Evolutionary conservation across 2,797 vertebrate genomes (phyloP).

Genomic region (Microctenopoma stevenorrisi): DNA sequence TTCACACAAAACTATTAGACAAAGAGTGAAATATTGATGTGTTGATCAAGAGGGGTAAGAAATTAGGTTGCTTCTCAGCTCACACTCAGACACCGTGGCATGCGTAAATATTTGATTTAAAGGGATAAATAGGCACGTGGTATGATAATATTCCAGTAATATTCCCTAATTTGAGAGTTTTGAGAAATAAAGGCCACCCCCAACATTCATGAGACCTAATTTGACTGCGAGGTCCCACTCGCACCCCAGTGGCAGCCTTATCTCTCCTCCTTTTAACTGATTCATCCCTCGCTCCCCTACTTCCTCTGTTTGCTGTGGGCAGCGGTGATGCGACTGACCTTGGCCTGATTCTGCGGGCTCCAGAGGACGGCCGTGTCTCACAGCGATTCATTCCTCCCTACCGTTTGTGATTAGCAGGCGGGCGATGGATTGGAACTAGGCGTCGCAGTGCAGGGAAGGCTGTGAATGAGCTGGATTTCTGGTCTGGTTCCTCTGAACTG

Average conservation of each 20-base stretch:
- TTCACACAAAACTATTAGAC: conserved; percentile 70
- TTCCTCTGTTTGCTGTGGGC: conserved; percentile 59
- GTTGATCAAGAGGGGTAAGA: conserved; percentile 72
- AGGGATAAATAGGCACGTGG: conserved; percentile 58
- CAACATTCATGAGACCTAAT: conserved; percentile 37
- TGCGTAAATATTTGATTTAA: conserved; percentile 73
- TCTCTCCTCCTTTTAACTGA: conserved; percentile 55
- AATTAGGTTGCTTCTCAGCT: conserved; percentile 70
- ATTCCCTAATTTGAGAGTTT: conserved; percentile 64
- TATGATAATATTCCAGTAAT: conserved; percentile 49
- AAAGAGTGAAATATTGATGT: conserved; percentile 77
- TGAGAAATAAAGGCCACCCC: conserved; percentile 35
- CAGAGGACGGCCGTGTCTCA: conserved; percentile 67
- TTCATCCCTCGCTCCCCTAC: conserved; percentile 41
- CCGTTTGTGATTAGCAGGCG: conserved; percentile 70
- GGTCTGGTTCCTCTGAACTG: conserved; percentile 1
- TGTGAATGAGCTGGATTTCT: conserved; percentile 49
- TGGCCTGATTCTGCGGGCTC: conserved; percentile 72
- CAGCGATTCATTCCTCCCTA: conserved; percentile 66
- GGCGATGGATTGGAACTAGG: conserved; percentile 59
- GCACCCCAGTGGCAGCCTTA: conserved; percentile 36
- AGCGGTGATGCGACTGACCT: conserved; percentile 73
- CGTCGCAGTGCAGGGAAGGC: conserved; percentile 77
- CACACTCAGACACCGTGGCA: conserved; percentile 50
- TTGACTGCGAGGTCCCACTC: conserved; percentile 35